Conservation (phyloP, 2,888 invertebrate species). For the Hypolimnas misippus region DNA sequence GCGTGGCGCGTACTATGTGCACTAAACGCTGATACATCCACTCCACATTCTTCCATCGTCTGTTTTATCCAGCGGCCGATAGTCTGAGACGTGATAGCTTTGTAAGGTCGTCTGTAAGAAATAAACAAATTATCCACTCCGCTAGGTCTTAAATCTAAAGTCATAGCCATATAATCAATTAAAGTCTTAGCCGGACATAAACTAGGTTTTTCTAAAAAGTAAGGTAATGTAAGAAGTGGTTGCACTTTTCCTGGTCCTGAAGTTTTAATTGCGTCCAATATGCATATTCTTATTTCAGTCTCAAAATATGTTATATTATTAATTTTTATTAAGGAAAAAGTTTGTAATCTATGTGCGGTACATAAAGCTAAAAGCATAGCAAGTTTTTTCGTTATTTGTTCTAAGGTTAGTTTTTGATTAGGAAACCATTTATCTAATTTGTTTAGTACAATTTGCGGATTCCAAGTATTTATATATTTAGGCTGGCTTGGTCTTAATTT, state of each 20-base stretch:
- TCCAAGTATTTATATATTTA: neutral
- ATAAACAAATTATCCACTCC: neutral
- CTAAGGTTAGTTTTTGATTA: neutral
- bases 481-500: neutral
- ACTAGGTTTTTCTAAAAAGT: slow-evolving; percentile 1
- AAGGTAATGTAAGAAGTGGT: slow-evolving; percentile 13
- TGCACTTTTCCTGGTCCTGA: slow-evolving; percentile 12
- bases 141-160: neutral
- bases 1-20: neutral
- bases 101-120: slow-evolving; percentile 5
- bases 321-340: neutral
- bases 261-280: slow-evolving; percentile 12
- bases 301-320: neutral
- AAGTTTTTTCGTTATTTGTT: neutral
- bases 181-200: slow-evolving; percentile 15
- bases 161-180: slow-evolving; percentile 6
- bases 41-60: slow-evolving; percentile 2
- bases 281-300: slow-evolving; percentile 8
- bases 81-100: slow-evolving; percentile 2
- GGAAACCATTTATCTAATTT: neutral
- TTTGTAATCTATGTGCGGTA: neutral
- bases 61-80: slow-evolving; percentile 17
- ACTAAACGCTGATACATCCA: neutral
- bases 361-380: neutral
- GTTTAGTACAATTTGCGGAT: neutral